Evolutionary conservation across 2,888 invertebrate genomes (phyloP).

Genomic region (Cremastinae sp.): DNA sequence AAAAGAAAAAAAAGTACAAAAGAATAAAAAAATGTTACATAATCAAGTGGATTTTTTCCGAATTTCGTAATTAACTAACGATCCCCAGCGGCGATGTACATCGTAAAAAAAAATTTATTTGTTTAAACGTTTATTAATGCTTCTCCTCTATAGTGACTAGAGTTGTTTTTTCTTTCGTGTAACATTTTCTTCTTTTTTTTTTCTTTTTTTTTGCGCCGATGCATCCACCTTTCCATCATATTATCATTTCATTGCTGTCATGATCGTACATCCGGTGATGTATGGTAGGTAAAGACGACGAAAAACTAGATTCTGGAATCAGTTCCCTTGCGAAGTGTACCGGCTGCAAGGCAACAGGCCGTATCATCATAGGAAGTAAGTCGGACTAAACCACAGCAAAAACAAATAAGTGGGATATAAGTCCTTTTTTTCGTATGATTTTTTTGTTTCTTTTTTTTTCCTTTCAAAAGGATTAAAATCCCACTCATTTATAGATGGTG

Average conservation of each 20-base stretch:
- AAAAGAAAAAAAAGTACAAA: slow-evolving; percentile 28
- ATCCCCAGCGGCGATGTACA: not conserved
- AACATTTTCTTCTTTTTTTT: slow-evolving; percentile 64
- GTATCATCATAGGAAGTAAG: slow-evolving; percentile 79
- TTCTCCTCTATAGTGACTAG: not conserved
- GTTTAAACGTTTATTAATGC: not conserved
- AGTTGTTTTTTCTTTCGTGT: slow-evolving; percentile 48
- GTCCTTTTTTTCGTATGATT: slow-evolving; percentile 51
- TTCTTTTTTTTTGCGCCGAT: slow-evolving; percentile 53
- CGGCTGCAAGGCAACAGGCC: slow-evolving; percentile 79
- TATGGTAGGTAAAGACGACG: slow-evolving; percentile 79
- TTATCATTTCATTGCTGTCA: slow-evolving; percentile 78
- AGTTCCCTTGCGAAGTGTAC: slow-evolving; percentile 79
- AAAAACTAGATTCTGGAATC: slow-evolving; percentile 79
- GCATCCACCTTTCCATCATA: slow-evolving; percentile 69
- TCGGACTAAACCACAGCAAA: slow-evolving; percentile 75
- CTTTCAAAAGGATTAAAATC: slow-evolving; percentile 60
- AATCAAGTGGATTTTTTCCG: not conserved
- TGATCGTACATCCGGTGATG: slow-evolving; percentile 78
- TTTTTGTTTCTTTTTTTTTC: slow-evolving; percentile 59
- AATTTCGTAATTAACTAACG: not conserved
- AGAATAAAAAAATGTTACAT: slow-evolving; percentile 16
- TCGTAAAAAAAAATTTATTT: not conserved
- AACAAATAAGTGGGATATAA: slow-evolving; percentile 68
- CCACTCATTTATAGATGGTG: slow-evolving; percentile 71